Conservation (phyloP, 2,888 invertebrate genomes). For the Caenorhabditis sp. region DNA sequence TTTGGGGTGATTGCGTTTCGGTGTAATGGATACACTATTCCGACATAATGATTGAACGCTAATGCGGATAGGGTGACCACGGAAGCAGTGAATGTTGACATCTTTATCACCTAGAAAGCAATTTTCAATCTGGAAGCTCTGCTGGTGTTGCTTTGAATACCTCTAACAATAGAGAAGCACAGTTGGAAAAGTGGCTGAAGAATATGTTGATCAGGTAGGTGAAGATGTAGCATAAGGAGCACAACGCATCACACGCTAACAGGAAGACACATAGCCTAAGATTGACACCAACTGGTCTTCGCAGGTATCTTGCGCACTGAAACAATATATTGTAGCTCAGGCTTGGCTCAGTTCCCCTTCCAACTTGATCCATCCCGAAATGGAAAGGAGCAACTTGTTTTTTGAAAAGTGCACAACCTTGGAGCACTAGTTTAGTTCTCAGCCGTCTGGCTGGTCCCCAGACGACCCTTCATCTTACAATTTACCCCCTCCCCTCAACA, state of each 20-base stretch:
- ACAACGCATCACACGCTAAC: conserved; percentile 77
- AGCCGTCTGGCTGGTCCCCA: no score
- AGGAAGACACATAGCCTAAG: conserved; percentile 78
- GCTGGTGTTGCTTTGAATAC: conserved; percentile 62
- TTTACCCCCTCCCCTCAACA: no score
- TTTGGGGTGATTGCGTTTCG: conserved; percentile 64
- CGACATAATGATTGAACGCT: conserved; percentile 88
- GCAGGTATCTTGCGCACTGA: conserved; percentile 77
- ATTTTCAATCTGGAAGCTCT: conserved; percentile 2
- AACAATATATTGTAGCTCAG: conserved; percentile 32
- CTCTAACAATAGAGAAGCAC: conserved; percentile 77
- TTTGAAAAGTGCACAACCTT: no score
- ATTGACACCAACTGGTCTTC: conserved; percentile 79
- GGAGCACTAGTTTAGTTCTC: no score
- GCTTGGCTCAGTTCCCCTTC: no score
- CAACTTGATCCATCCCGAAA: no score
- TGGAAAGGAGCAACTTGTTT: no score
- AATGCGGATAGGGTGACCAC: conserved; percentile 87
- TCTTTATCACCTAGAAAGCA: conserved; percentile 74
- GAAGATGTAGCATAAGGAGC: conserved; percentile 79
- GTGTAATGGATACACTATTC: conserved; percentile 86
- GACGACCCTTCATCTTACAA: no score
- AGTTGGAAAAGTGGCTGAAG: conserved; percentile 75
- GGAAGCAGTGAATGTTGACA: conserved; percentile 85
- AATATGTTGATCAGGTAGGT: conserved; percentile 77